Percentiles rank a stretch among this genome's conserved stretches.
These are phyloP conservation scores for Xiphophorus birchmanni DNA, from an alignment of 2,797 vertebrate genomes.

Conservation along the genomic window DNA sequence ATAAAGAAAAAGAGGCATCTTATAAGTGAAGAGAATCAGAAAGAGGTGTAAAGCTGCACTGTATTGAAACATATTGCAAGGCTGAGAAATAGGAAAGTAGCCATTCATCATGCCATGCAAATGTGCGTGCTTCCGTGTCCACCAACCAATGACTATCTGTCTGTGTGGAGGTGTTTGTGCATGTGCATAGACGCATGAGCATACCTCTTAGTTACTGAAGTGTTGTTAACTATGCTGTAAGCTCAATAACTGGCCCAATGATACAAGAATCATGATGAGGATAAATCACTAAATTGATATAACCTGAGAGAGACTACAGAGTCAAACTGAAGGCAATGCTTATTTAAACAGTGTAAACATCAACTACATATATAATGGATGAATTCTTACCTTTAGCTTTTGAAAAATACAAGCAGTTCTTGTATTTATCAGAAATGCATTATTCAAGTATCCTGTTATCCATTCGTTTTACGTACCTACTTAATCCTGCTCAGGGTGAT, in stretches of 20 bases:
- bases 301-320: constrained; percentile 42
- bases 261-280: constrained; percentile 62
- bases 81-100: constrained; percentile 68
- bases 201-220: constrained; percentile 26
- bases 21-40: constrained; percentile 47
- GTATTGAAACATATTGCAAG: constrained; percentile 80
- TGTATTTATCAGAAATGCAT: constrained; percentile 18
- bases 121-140: constrained; percentile 70
- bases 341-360: constrained; percentile 19
- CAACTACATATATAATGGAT: constrained; percentile 23
- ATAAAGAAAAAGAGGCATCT: constrained; percentile 76
- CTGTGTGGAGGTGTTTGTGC: constrained; percentile 6
- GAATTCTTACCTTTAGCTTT: constrained; percentile 17
- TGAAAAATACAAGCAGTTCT: constrained; percentile 11
- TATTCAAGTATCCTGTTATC: constrained; percentile 36
- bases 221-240: constrained; percentile 71
- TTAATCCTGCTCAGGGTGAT: not conserved
- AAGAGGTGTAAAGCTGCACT: constrained; percentile 62
- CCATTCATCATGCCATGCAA: constrained; percentile 77
- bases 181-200: not conserved
- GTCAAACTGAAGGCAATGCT: constrained; percentile 29
- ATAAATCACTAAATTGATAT: constrained; percentile 58
- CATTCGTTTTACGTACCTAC: constrained; percentile 11
- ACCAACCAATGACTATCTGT: constrained; percentile 23
- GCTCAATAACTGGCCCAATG: constrained; percentile 71